Conservation (phyloP, 1,140 invertebrate species). For the Rhagoletis zephyria region DNA sequence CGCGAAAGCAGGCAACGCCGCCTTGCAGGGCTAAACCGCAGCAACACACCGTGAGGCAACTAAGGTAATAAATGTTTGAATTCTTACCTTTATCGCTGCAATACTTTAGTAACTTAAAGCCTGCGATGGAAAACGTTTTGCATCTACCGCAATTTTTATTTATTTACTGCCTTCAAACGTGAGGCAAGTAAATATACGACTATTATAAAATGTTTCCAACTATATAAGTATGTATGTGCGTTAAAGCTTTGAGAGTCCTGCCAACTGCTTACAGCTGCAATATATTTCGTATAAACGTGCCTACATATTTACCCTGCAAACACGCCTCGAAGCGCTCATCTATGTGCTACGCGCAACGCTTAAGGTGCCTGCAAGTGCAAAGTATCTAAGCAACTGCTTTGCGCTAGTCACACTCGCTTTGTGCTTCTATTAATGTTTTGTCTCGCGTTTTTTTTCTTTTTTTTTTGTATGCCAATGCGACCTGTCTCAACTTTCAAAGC, state of each 20-base stretch:
- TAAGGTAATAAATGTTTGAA: conserved; percentile 29
- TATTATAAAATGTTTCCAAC: not conserved
- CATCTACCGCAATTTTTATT: conserved; percentile 21
- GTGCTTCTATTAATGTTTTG: too few relatives aligned
- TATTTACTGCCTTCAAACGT: conserved; percentile 47
- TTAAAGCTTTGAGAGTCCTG: not conserved
- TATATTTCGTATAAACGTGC: conserved; percentile 10
- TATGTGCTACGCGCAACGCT: not conserved
- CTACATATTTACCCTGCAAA: not conserved
- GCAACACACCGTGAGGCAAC: not conserved
- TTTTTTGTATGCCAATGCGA: not conserved
- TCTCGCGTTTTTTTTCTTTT: too few relatives aligned
- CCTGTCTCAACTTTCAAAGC: conserved; percentile 42
- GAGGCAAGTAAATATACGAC: not conserved
- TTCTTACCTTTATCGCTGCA: not conserved
- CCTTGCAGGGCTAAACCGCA: not conserved
- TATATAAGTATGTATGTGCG: too few relatives aligned
- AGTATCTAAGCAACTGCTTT: not conserved
- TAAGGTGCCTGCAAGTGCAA: conserved; percentile 1
- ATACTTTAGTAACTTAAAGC: conserved; percentile 11
- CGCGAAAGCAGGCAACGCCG: not conserved
- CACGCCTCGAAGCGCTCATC: not conserved
- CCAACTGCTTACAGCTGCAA: not conserved
- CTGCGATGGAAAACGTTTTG: not conserved
- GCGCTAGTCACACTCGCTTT: not conserved